Conservation (phyloP, 1,140 invertebrate species). For the Galleria mellonella region DNA sequence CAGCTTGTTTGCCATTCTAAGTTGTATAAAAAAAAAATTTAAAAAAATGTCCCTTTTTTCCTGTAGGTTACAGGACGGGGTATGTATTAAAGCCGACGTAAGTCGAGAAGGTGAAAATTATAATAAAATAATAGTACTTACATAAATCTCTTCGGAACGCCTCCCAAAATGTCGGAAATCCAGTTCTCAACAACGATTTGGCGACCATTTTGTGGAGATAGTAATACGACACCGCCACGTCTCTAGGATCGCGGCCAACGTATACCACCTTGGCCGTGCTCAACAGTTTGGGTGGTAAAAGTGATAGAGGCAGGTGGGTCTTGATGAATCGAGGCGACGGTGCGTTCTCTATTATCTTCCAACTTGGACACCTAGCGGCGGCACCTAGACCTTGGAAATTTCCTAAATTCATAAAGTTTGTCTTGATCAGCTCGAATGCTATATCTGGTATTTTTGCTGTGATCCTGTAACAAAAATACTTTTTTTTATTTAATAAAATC, state of each 20-base stretch:
- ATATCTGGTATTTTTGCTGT: constrained; percentile 46
- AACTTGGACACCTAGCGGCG: constrained; percentile 37
- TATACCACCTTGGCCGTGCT: constrained; percentile 78
- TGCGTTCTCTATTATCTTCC: constrained; percentile 34
- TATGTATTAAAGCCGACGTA: too few relatives aligned
- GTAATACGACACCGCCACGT: constrained; percentile 89
- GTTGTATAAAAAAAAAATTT: too few relatives aligned
- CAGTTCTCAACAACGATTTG: constrained; percentile 79
- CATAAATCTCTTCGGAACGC: constrained; percentile 84
- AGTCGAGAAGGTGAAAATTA: too few relatives aligned
- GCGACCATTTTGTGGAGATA: constrained; percentile 82
- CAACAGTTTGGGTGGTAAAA: constrained; percentile 47
- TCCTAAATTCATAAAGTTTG: constrained; percentile 50
- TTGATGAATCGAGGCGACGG: constrained; percentile 61
- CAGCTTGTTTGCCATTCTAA: too few relatives aligned
- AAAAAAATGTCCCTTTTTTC: too few relatives aligned
- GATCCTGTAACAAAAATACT: constrained; percentile 38
- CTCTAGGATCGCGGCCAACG: constrained; percentile 88
- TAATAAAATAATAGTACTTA: constrained; percentile 53
- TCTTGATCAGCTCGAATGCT: constrained; percentile 45
- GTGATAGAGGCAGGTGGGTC: constrained; percentile 55
- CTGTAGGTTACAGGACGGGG: too few relatives aligned
- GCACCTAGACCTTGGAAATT: constrained; percentile 46
- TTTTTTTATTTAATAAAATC: not conserved
- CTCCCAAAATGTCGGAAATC: constrained; percentile 84